Evolutionary conservation across 2,113 vertebrate genomes (phyloP), one percentile per base, ranked within the genome.

Genomic region (Equus przewalskii): DNA sequence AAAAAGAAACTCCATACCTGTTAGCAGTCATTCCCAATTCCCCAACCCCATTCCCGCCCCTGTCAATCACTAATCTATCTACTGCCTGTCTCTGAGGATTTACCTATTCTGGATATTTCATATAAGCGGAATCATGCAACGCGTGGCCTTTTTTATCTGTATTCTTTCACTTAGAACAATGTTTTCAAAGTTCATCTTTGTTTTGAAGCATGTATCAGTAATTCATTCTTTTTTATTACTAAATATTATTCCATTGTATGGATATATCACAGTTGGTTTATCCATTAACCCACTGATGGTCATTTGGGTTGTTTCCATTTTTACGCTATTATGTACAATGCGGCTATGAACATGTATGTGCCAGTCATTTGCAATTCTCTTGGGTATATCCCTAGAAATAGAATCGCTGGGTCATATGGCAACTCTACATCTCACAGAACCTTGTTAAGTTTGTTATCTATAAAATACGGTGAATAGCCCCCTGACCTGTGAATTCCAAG

Each of bases 151-250:
- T 82, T 78, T 12, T 65, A 46, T 73, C 65, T 88, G 18, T 11
- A 51, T 93, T 91, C 58, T 89, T 81, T 90, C 65, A 80, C 51
- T 78, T 51, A 65, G 33, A 85, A 89, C 60, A 62, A 79, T 79
- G 14, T 62, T 91, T 93, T 85, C 69, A 51, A 86, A 78, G 62
- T 90, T 84, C 33, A 75, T 58, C 58, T 13, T 69, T 51, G 54
- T 89, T 26, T 89, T 26, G 5, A 86, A 87, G 24, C 33, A 46
- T 79, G 24, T 78, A 85, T 93, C 65, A 58, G n/a, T 81, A 85
- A 62, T 49, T 84, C 56, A 92, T 92, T 84, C 46, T 51, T 94
- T 81, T 89, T 76, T 76, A 58, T 92, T 94, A n/a, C 76, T 94
- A 70, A 72, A 28, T 54, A 90, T 60, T 72, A 87, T 86, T 60